Evolutionary conservation across 2,113 vertebrate species (phyloP), one percentile per base, ranked within the genome.

Genomic region (Polypterus bichir): DNA sequence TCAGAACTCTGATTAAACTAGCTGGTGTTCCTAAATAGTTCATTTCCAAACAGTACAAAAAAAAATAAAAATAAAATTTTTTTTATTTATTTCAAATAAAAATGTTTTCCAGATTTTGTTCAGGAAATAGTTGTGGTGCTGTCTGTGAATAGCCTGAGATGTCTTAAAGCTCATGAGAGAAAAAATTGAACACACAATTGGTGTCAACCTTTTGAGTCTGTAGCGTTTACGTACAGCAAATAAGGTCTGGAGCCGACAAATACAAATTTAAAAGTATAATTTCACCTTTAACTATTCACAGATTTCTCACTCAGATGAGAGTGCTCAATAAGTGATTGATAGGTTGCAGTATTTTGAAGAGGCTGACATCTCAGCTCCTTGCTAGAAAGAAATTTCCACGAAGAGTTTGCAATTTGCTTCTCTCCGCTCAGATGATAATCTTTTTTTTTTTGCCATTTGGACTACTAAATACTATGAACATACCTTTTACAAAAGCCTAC

Each of bases 241-340:
- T 0, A 45, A 71, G 70, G 60, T 69, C 64, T 64, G 65, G 11
- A 69, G 49, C 67, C 69, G 69, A 70, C 49, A 69, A 64, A 64
- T 51, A 64, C 47, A 57, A 66, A 73, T 69, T 70, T 74, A 64
- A 66, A 77, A 74, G 74, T 79, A 72, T 77, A 75, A 79, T 79
- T 44, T 27, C 56, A 61, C 64, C 73, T 64, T 71, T 70, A 69
- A 57, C 69, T 68, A 63, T 68, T 46, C 3, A 47, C 44, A 67
- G 64, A 77, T 73, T 71, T 76, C 58, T 75, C 69, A 76, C 65
- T 66, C 71, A 66, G 68, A 69, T 72, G 44, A 46, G 45, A 49
- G 68, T 45, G 63, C 9, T 59, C 59, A 69, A 69, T 69, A 76
- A 64, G 60, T 75, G 59, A 64, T 61, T 78, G 71, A 70, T 72